Evolutionary conservation across 2,888 invertebrate species (phyloP).

Genomic region (Macropis europaea): DNA sequence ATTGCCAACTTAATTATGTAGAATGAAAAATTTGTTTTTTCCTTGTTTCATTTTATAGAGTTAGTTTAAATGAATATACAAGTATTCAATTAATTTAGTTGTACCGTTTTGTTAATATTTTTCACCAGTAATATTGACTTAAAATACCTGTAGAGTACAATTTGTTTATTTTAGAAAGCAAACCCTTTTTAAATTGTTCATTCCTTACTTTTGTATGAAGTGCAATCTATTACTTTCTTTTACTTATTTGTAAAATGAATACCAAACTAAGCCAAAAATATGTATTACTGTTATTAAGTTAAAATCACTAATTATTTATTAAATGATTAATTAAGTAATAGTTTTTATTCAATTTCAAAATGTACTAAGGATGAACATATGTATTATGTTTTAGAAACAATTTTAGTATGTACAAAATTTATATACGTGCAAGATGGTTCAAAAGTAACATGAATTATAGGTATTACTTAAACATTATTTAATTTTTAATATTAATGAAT

Average conservation of each 20-base stretch:
- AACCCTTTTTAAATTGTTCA: background rate
- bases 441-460: background rate
- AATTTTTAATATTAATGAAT: background rate
- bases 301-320: background rate
- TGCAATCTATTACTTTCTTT: background rate
- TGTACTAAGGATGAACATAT: background rate
- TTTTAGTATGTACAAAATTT: conserved; percentile 1
- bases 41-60: background rate
- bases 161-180: background rate
- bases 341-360: background rate
- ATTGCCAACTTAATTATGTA: conserved; percentile 7
- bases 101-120: background rate
- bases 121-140: background rate
- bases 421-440: background rate
- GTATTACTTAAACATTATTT: background rate
- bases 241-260: background rate
- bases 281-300: background rate
- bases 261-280: background rate
- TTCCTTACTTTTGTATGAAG: background rate
- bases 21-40: background rate
- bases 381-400: conserved; percentile 2
- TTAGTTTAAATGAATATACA: background rate
- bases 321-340: background rate
- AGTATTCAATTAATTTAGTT: background rate
- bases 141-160: conserved; percentile 40